These are phyloP conservation scores for Lamprotornis superbus DNA, from an alignment of 2,113 vertebrate genomes.

Conservation along the genomic window DNA sequence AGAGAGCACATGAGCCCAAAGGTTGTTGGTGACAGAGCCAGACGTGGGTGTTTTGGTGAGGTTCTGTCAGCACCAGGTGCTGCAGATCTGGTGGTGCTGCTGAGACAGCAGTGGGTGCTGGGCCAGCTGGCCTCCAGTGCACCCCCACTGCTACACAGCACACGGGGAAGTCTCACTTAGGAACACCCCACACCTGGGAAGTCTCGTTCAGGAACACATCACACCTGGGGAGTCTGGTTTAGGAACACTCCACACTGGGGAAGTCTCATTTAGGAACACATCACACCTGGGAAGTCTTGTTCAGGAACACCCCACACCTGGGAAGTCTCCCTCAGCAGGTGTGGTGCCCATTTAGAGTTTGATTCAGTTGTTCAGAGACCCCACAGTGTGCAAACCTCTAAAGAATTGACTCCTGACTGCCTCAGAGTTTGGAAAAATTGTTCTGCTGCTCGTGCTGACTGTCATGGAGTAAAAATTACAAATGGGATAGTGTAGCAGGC, in stretches of 20 bases:
- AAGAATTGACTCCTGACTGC: neutral
- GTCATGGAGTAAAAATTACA: neutral
- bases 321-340: too few relatives aligned
- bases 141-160: neutral
- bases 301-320: neutral
- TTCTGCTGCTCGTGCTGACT: neutral
- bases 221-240: neutral
- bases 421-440: rapidly evolving
- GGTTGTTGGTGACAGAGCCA: neutral
- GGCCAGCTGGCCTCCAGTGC: neutral
- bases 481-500: neutral
- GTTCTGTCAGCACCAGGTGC: neutral
- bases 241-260: neutral
- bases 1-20: neutral
- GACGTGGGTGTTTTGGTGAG: neutral
- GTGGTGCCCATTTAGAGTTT: neutral
- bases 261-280: neutral
- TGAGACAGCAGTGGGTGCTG: neutral
- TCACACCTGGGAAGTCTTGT: rapidly evolving
- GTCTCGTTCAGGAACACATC: neutral
- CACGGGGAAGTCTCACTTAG: neutral
- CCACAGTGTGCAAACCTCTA: neutral
- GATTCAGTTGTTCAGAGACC: neutral
- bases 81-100: neutral
- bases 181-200: neutral